Base-by-base conservation (phyloP, 2,888 invertebrate species). In the Philopedon plagiatum region DNA sequence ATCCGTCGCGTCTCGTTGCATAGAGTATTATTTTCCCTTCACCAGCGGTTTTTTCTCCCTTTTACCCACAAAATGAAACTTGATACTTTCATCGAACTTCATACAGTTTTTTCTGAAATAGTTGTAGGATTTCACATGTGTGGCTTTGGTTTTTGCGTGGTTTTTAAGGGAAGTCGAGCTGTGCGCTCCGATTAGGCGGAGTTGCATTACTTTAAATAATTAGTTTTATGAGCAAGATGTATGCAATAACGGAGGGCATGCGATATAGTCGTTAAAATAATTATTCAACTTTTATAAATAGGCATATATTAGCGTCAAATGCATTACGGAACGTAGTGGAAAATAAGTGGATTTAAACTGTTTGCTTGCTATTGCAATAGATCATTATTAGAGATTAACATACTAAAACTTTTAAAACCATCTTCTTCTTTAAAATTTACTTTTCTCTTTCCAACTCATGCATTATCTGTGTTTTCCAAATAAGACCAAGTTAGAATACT, bases 151-250 rank as follows among this genome's bases (percentile, higher is more conserved):
- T 66, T 37, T 49, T 46, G 32, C 66, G 64, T 57, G 70, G 70
- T 70, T 70, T 57, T 18, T n/a, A 37, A 34, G 63, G 71, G 71
- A 71, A 71, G 71, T 71, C 26, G 44, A 61, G 49, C 41, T 64
- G 60, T 60, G 32, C 65, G 71, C 63, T 39, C 58, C 63, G 37
- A 63, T 61, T 23, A 39, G 41, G 46, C 32, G 41, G 41, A 49
- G 49, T 62, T 46, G 46, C 44, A 46, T 46, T 62, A 46, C 62
- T 46, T 49, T 29, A 39, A 44, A 39, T 62, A 26, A 54, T 54
- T 54, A 54, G 15, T 32, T 54, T 54, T 29, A 54, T 54, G 51
- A 54, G 29, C 29, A 54, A 54, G 51, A 54, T 18, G 51, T 29
- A 18, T 26, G 7, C 29, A 15, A 29, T 54, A 9, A 11, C 9